phyloP scores from a whole-genome alignment of 1,140 invertebrate genomes.

The Drosophila chauvacae region DNA sequence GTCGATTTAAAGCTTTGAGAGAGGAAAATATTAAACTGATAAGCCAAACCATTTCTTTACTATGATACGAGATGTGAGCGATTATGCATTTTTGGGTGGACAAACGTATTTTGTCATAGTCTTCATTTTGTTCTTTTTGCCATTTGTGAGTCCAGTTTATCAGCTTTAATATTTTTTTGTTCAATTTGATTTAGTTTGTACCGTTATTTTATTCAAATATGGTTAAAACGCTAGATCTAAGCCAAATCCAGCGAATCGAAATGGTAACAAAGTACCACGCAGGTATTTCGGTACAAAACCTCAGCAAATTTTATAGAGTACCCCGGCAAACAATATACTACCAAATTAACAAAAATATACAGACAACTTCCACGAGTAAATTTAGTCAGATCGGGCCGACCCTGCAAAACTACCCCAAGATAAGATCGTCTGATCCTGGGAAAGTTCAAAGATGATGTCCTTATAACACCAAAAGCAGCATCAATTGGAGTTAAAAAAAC shows the following conservation, averaged over 20 bases:
- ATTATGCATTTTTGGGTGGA: background rate
- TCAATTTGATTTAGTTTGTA: background rate
- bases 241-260: slow-evolving; percentile 7
- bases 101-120: slow-evolving; percentile 5
- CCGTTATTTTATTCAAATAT: slow-evolving; percentile 3
- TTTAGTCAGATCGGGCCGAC: too few species aligned
- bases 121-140: background rate
- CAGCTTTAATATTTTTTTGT: too few species aligned
- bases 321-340: slow-evolving; percentile 7
- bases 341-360: slow-evolving; percentile 21
- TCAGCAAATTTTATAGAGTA: slow-evolving; percentile 6
- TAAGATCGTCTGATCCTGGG: slow-evolving; percentile 14
- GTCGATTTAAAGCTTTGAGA: too few species aligned
- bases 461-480: slow-evolving; percentile 4
- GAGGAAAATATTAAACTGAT: too few species aligned
- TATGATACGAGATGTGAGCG: too few species aligned
- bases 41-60: too few species aligned
- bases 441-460: slow-evolving; percentile 16
- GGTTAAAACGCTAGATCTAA: slow-evolving; percentile 1
- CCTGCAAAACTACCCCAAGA: slow-evolving; percentile 3
- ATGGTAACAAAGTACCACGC: slow-evolving; percentile 1
- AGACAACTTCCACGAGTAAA: background rate
- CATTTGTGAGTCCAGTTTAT: too few species aligned
- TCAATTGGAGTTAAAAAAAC: slow-evolving; percentile 6
- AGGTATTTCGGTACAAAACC: slow-evolving; percentile 7